Conservation (phyloP, 1,140 invertebrate genomes). For the Littorina saxatilis region DNA sequence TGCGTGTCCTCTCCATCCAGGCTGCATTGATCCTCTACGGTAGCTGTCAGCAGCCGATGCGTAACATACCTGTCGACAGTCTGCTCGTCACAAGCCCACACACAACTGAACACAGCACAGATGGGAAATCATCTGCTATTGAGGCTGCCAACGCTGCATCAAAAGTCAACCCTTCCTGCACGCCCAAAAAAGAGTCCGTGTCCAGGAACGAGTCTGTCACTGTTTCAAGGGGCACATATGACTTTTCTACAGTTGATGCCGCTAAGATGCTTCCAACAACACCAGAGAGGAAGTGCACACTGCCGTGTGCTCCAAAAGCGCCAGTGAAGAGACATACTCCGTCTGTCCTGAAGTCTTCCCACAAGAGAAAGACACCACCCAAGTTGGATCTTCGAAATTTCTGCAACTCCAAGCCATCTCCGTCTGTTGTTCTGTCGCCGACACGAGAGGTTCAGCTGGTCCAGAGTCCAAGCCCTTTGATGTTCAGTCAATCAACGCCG, state of each 20-base stretch:
- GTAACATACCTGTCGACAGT: slow-evolving; percentile 43
- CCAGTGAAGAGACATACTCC: neutral
- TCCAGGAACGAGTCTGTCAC: neutral
- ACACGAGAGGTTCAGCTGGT: neutral
- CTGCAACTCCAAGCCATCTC: neutral
- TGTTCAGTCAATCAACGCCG: neutral
- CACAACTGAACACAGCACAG: neutral
- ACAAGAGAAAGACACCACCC: neutral
- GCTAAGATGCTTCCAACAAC: neutral
- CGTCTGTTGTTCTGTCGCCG: neutral
- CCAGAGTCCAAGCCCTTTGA: neutral
- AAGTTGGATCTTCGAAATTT: neutral
- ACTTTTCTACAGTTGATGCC: neutral
- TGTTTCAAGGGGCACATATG: neutral
- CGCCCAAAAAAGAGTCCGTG: neutral
- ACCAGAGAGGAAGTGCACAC: neutral
- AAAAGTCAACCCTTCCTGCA: neutral
- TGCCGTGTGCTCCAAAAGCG: neutral
- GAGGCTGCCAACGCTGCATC: neutral
- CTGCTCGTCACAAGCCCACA: slow-evolving; percentile 17
- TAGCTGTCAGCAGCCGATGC: slow-evolving; percentile 41
- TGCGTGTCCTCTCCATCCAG: slow-evolving; percentile 70
- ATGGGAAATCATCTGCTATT: neutral
- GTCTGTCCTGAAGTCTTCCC: neutral
- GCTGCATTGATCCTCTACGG: slow-evolving; percentile 70